Conservation (phyloP, 2,797 vertebrate species). For the Capromys pilorides region DNA sequence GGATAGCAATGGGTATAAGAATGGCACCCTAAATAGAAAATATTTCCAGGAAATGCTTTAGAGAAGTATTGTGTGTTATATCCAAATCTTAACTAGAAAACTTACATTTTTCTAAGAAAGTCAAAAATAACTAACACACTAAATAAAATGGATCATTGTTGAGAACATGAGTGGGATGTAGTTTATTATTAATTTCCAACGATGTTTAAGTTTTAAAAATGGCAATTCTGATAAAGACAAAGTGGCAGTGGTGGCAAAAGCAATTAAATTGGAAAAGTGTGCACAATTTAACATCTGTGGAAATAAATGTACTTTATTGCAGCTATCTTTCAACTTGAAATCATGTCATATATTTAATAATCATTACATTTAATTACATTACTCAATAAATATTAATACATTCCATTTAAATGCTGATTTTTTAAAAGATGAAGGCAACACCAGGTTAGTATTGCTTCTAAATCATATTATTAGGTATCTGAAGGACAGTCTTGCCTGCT, state of each 20-base stretch:
- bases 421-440: not conserved
- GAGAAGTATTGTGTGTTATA: not conserved
- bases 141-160: not conserved
- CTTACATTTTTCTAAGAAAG: not conserved
- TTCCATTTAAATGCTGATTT: not conserved
- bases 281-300: not conserved
- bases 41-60: not conserved
- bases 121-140: not conserved
- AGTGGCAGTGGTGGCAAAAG: no score
- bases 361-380: not conserved
- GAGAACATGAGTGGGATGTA: not conserved
- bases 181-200: not conserved
- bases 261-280: not conserved
- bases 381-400: not conserved
- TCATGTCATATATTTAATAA: not conserved
- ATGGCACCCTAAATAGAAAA: not conserved
- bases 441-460: not conserved
- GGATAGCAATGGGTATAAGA: not conserved
- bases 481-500: constrained; percentile 21
- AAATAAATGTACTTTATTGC: not conserved
- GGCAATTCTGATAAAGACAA: not conserved
- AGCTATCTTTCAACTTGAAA: not conserved
- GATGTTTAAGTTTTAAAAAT: not conserved
- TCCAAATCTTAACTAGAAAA: not conserved
- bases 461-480: constrained; percentile 27